Conservation (phyloP, 2,113 vertebrate genomes). For the Dipodomys spectabilis region DNA sequence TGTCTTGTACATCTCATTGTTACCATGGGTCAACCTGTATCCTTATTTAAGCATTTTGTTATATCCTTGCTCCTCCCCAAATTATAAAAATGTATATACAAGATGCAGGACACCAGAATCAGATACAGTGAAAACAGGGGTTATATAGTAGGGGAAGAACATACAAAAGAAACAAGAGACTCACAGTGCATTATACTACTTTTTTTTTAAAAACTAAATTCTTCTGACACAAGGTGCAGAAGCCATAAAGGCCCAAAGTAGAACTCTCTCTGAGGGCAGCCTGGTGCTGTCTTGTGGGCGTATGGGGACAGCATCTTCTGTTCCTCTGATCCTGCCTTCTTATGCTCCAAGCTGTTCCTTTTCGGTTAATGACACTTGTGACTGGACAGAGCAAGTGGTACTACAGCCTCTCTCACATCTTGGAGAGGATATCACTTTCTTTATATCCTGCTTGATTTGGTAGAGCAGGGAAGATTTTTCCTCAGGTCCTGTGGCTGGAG, state of each 20-base stretch:
- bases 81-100: too few relatives aligned
- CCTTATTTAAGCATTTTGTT: too few relatives aligned
- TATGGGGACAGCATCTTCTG: background rate
- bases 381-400: background rate
- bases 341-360: background rate
- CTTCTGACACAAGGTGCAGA: background rate
- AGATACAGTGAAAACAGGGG: too few relatives aligned
- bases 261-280: background rate
- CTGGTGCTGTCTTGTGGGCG: background rate
- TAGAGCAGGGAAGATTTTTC: background rate
- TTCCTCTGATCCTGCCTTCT: background rate
- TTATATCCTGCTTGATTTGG: background rate
- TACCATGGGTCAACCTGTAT: too few relatives aligned
- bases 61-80: too few relatives aligned
- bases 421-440: background rate
- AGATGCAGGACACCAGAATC: too few relatives aligned
- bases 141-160: too few relatives aligned
- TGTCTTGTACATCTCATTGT: too few relatives aligned
- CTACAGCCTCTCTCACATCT: rapidly evolving
- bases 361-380: background rate
- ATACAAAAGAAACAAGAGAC: too few relatives aligned
- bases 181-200: too few relatives aligned
- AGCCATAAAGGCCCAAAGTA: background rate
- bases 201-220: background rate
- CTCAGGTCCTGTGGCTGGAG: background rate